Conservation (phyloP, 64 coral and sea anemone species). For the Hydrozoanthus tunicans region DNA sequence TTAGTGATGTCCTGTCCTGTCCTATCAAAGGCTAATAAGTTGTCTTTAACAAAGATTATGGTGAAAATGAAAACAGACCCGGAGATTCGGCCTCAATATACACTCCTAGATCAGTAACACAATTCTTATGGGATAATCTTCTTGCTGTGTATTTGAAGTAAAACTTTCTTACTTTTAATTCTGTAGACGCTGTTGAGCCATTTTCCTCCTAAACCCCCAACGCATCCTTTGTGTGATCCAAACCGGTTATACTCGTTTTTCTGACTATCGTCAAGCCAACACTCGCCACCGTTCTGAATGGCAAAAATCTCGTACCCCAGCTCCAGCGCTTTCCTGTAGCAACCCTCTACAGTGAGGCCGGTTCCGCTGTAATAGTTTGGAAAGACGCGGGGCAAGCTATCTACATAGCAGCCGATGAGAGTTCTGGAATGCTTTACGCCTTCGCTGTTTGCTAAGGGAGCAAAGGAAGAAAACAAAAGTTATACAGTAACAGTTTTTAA, state of each 20-base stretch:
- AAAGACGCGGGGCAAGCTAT: background rate
- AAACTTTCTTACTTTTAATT: background rate
- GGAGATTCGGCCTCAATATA: too few relatives aligned
- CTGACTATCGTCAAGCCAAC: conserved; percentile 6
- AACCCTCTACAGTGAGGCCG: background rate
- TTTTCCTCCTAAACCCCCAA: background rate
- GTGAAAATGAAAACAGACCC: too few relatives aligned
- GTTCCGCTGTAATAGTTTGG: background rate
- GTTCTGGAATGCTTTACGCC: conserved; percentile 7
- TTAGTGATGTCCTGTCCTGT: background rate
- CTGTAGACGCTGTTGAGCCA: background rate
- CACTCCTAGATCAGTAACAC: too few relatives aligned
- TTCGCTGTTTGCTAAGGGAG: background rate
- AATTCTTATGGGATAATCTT: too few relatives aligned
- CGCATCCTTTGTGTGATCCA: background rate
- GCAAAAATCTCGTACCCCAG: background rate
- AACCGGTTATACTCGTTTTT: background rate
- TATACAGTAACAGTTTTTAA: background rate
- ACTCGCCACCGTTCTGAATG: conserved; percentile 1
- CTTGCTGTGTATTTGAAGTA: too few relatives aligned
- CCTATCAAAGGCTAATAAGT: too few relatives aligned
- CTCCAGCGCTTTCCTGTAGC: conserved; percentile 2
- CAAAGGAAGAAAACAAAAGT: background rate
- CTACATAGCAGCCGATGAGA: background rate
- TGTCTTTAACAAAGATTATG: too few relatives aligned